Evolutionary conservation across 1,140 invertebrate genomes (phyloP), one percentile per base, ranked within the genome.

Genomic region (Cydia fagiglandana): DNA sequence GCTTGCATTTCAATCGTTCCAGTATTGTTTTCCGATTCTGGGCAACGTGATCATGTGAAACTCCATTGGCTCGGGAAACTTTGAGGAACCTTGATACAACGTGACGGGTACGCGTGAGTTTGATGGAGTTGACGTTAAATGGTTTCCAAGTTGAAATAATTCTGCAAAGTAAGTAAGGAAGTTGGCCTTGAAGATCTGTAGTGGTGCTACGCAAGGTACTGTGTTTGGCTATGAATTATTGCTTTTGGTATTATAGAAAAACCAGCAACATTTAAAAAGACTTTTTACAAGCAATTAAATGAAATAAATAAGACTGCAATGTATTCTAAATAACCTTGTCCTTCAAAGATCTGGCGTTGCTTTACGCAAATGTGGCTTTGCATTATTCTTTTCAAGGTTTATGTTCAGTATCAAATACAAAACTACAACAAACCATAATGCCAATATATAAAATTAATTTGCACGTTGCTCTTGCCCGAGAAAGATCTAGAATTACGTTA

Each of bases 11-110:
- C 66, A 70, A 68, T 61, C 7, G 30, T 68, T 30, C 17, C 66
- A 70, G 64, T n/a, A 70, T 70, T 70, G 66, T 70, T 45, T 34
- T 70, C 34, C 38, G n/a, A 38, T 24, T 70, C 66, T 41, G 66
- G 34, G 66, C n/a, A 70, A 38, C 66, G 66, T 70, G 66, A 38
- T 70, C 45, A 41, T 17, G 38, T 41, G 30, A 70, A 70, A 45
- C 34, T 10, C 38, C 66, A 45, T 38, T 70, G 66, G 66, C 4
- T 13, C 9, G 34, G 34, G n/a, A 13, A 41, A 70, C 66, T 70
- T 70, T 20, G 66, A 70, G 34, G n/a, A 70, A 70, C 34, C 15
- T 70, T 70, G 13, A 17, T 70, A 70, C 30, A 70, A 70, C 66
- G 66, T 70, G 66, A 38, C 66, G 66, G 66, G 15, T 70, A 70